Base-by-base conservation (phyloP, 2,797 vertebrate species). In the Spinus olivaceus region DNA sequence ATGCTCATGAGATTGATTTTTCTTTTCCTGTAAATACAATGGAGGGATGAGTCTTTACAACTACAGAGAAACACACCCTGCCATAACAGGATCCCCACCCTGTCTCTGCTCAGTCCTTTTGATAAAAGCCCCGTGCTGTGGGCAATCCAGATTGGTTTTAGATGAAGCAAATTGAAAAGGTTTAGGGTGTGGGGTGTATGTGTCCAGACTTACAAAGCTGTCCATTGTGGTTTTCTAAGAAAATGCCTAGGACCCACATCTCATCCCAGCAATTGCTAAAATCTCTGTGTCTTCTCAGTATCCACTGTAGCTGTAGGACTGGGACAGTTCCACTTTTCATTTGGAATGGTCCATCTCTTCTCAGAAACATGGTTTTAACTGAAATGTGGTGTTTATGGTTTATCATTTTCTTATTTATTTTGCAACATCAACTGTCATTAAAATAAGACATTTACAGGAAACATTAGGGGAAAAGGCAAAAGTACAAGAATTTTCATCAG, bases 1-100 rank as follows among this genome's bases (percentile, higher is more conserved):
- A 94, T 2, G 39, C 60, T 92, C 42, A 10, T 35, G 89, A 95
- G 92, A 94, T 92, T 91, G 84, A 95, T 95, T 94, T 94, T 95
- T 95, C 91, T 93, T 95, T 97, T 97, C 95, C 96, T 95, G 90
- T 91, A 70, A 87, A 65, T 91, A 96, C 93, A 96, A 95, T 96
- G 63, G 47, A 85, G 86, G 65, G 94, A 96, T 95, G 95, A 96
- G 88, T 65, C 84, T 87, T 73, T 81, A 85, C 50, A 91, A 21
- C 57, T 54, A 28, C 74, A 87, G 49, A 87, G 90, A 90, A 95
- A 41, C 93, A 74, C 93, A 86, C 91, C 93, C 94, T 93, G 61
- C 25, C 57, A 6, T 30, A 91, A 87, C 83, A 90, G 88, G 91
- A 86, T 92, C 67, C 63, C 87, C 94, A 84, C 88, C 94, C 94